These are phyloP conservation scores for Aselliscus stoliczkanus DNA, from an alignment of 2,797 vertebrate genomes.

Conservation along the genomic window DNA sequence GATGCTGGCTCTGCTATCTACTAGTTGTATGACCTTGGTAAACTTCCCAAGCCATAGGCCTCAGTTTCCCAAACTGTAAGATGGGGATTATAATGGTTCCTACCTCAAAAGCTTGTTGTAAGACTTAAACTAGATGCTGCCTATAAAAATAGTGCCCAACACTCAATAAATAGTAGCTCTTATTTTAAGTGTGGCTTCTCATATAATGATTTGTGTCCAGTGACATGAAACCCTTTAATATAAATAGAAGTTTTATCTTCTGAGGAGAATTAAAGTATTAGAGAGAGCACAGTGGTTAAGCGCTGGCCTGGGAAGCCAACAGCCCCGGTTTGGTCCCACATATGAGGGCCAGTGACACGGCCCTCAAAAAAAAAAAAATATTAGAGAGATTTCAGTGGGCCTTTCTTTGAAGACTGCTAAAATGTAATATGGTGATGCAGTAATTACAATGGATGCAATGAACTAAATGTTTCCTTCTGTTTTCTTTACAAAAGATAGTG, in stretches of 20 bases:
- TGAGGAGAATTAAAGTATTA: constrained; percentile 31
- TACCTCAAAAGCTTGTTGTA: background rate
- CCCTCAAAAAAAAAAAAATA: too few relatives aligned
- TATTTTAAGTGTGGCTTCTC: background rate
- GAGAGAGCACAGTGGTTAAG: constrained; percentile 11
- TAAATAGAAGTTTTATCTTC: constrained; percentile 41
- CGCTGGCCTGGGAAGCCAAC: too few relatives aligned
- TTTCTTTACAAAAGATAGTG: background rate
- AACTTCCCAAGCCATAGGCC: background rate
- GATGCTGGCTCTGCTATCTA: background rate
- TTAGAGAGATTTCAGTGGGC: constrained; percentile 4
- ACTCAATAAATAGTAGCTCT: background rate
- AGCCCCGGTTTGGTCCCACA: too few relatives aligned
- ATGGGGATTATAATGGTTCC: background rate
- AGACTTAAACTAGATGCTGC: constrained; percentile 15
- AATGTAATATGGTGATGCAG: constrained; percentile 18
- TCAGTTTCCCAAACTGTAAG: constrained; percentile 32
- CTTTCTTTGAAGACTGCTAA: constrained; percentile 11
- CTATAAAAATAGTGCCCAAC: background rate
- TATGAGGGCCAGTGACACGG: too few relatives aligned
- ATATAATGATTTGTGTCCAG: background rate
- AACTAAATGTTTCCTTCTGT: constrained; percentile 21
- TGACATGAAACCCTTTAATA: background rate
- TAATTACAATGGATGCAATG: constrained; percentile 12
- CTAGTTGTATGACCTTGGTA: background rate